Evolutionary conservation across 2,888 invertebrate species (phyloP).

Genomic region (Lysandra coridon): DNA sequence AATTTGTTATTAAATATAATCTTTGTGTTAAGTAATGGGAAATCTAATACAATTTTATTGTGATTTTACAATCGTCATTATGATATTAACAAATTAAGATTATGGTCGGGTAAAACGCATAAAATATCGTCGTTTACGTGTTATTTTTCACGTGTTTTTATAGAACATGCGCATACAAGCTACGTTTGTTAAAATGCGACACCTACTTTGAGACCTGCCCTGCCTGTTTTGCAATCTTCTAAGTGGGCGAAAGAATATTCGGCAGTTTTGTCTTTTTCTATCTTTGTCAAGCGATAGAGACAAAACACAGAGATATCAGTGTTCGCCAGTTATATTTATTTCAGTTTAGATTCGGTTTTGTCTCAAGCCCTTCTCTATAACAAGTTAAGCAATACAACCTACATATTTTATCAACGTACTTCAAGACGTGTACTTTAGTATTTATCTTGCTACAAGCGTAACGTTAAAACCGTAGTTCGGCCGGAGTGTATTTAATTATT

Average conservation of each 20-base stretch:
- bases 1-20: too few species aligned
- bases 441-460: too few species aligned
- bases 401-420: background rate
- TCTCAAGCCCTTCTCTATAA: background rate
- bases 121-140: too few species aligned
- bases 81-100: background rate
- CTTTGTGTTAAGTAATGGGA: too few species aligned
- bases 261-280: background rate
- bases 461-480: background rate
- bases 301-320: background rate
- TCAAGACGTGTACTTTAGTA: background rate
- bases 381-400: background rate
- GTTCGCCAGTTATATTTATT: too few species aligned
- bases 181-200: background rate
- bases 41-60: background rate
- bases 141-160: background rate
- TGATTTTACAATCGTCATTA: background rate
- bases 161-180: background rate
- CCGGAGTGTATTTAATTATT: background rate
- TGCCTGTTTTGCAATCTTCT: background rate
- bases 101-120: background rate
- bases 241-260: background rate
- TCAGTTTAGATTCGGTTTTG: background rate
- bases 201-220: background rate
- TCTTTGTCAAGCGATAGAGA: background rate